Evolutionary conservation across 2,888 invertebrate species (phyloP).

Genomic region (Drosophila kanekoi): DNA sequence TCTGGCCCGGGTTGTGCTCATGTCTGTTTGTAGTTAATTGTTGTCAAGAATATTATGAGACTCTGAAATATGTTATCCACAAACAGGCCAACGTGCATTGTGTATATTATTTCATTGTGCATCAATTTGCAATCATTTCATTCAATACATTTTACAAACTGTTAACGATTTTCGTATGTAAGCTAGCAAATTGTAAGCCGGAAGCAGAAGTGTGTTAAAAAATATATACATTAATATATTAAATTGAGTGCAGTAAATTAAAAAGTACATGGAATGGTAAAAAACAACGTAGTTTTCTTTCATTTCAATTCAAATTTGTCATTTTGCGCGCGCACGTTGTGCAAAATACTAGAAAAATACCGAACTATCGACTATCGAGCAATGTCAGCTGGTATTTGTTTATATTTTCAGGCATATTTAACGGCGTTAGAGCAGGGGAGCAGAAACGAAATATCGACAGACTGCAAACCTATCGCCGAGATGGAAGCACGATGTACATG

Average conservation of each 20-base stretch:
- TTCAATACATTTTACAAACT: slow-evolving; percentile 38
- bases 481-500: too few relatives aligned
- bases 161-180: slow-evolving; percentile 62
- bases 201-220: slow-evolving; percentile 39
- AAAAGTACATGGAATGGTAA: slow-evolving; percentile 52
- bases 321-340: neutral
- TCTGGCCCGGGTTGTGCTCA: slow-evolving; percentile 71
- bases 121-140: slow-evolving; percentile 25
- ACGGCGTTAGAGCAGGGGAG: too few relatives aligned
- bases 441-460: too few relatives aligned
- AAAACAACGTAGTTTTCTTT: slow-evolving; percentile 1
- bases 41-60: too few relatives aligned
- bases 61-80: slow-evolving; percentile 17
- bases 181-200: slow-evolving; percentile 52
- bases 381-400: too few relatives aligned
- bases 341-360: neutral
- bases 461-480: too few relatives aligned
- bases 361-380: neutral
- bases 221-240: slow-evolving; percentile 15
- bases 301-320: neutral
- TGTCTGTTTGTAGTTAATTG: too few relatives aligned
- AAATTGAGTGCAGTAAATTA: slow-evolving; percentile 53
- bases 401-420: too few relatives aligned
- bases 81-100: slow-evolving; percentile 35
- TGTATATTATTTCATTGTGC: slow-evolving; percentile 41